These are phyloP conservation scores for Zelostemma sp. DNA, from an alignment of 1,140 invertebrate species.

Conservation along the genomic window DNA sequence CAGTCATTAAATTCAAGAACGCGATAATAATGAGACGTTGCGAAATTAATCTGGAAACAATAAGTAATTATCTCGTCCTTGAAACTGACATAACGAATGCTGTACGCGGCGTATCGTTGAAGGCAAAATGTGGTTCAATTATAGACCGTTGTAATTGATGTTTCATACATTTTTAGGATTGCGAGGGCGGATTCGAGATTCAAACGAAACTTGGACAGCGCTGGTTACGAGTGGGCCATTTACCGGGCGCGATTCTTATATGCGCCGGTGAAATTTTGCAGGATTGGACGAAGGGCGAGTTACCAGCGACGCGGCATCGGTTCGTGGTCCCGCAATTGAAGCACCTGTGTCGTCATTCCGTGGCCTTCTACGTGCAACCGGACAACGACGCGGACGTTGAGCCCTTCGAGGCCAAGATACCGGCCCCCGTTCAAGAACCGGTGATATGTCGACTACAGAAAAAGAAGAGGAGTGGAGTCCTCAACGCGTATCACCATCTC, in stretches of 20 bases:
- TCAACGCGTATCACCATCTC: slow-evolving; percentile 78
- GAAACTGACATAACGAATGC: too few relatives aligned
- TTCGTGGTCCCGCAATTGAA: slow-evolving; percentile 78
- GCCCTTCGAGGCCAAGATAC: slow-evolving; percentile 70
- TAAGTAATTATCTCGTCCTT: too few relatives aligned
- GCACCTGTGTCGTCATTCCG: slow-evolving; percentile 76
- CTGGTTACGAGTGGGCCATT: slow-evolving; percentile 82
- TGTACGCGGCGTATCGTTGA: too few relatives aligned
- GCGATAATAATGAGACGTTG: too few relatives aligned
- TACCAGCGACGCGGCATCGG: slow-evolving; percentile 81
- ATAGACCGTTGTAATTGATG: too few relatives aligned
- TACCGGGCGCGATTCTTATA: slow-evolving; percentile 83
- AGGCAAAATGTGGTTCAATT: too few relatives aligned
- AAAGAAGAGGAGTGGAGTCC: slow-evolving; percentile 72
- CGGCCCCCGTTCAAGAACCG: slow-evolving; percentile 57
- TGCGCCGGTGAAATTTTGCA: slow-evolving; percentile 84
- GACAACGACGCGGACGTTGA: slow-evolving; percentile 73
- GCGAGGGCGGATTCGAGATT: slow-evolving; percentile 76
- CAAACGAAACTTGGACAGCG: slow-evolving; percentile 73
- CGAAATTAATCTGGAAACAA: too few relatives aligned
- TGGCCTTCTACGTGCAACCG: slow-evolving; percentile 84
- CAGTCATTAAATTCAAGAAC: too few relatives aligned
- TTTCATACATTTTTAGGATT: slow-evolving; percentile 71
- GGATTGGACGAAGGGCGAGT: slow-evolving; percentile 79
- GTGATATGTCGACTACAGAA: slow-evolving; percentile 65